Evolutionary conservation across 1,140 invertebrate species (phyloP).

Genomic region (Apis mellifera): DNA sequence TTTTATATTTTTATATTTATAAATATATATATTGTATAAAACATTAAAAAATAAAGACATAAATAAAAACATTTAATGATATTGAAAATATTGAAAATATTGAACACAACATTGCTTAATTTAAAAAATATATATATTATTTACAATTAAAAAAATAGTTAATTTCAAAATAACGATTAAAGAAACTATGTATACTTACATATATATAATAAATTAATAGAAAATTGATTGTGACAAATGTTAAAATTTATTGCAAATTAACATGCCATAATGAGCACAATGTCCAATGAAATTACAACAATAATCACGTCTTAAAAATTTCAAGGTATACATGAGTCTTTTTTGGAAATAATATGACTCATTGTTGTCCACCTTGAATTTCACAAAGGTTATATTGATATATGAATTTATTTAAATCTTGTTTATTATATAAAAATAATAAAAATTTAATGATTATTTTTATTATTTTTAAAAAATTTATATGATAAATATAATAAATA

Average conservation of each 20-base stretch:
- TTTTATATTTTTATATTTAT: background rate
- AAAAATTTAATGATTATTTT: background rate
- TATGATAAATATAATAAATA: too few relatives aligned
- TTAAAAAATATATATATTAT: background rate
- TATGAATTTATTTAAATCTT: background rate
- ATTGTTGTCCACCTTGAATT: constrained; percentile 55
- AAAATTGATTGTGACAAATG: too few relatives aligned
- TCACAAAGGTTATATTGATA: constrained; percentile 21
- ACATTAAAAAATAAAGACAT: background rate
- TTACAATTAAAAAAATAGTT: background rate
- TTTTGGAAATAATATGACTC: constrained; percentile 49
- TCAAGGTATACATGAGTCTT: constrained; percentile 24
- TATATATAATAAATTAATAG: background rate
- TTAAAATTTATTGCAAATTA: background rate
- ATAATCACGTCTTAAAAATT: background rate
- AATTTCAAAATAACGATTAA: background rate
- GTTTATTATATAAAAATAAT: constrained; percentile 12
- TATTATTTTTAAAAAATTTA: background rate
- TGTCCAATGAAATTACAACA: background rate
- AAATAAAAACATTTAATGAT: background rate
- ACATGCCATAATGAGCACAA: background rate
- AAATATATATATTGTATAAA: background rate
- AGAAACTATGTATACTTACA: background rate
- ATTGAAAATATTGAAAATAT: background rate
- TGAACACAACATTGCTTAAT: background rate